phyloP scores from a whole-genome alignment of 2,888 invertebrate genomes.

The Tryphoninae sp. region DNA sequence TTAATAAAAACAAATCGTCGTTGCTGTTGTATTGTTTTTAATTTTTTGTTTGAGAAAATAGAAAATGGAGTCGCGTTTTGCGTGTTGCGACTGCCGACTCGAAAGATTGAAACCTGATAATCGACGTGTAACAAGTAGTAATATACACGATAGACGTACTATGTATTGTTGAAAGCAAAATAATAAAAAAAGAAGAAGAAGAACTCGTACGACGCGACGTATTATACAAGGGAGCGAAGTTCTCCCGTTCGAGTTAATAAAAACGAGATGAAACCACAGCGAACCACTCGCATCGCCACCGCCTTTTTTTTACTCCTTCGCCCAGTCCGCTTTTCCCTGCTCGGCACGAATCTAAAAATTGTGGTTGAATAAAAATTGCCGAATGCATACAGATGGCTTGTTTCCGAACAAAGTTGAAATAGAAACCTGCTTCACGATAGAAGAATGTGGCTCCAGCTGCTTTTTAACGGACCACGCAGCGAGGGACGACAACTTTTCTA shows the following conservation, averaged over 20 bases:
- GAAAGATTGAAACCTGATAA: constrained; percentile 35
- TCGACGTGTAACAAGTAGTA: constrained; percentile 2
- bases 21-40: constrained; percentile 1
- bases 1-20: too few species aligned
- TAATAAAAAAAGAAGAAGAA: not conserved
- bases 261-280: constrained; percentile 46
- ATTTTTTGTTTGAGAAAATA: not conserved
- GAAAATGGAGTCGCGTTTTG: constrained; percentile 1
- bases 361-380: constrained; percentile 20
- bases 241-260: constrained; percentile 61
- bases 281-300: not conserved
- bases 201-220: constrained; percentile 39
- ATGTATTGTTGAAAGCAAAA: constrained; percentile 51
- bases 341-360: not conserved
- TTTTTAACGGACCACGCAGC: not conserved
- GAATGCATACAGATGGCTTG: constrained; percentile 38
- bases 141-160: constrained; percentile 24
- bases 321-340: not conserved
- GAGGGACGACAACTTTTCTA: constrained; percentile 33
- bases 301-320: not conserved
- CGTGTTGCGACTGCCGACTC: not conserved
- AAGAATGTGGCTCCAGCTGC: not conserved
- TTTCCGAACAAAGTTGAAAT: constrained; percentile 21
- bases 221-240: constrained; percentile 39
- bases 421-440: not conserved